phyloP scores from a whole-genome alignment of 2,888 invertebrate species.

The Aethes cnicana region DNA sequence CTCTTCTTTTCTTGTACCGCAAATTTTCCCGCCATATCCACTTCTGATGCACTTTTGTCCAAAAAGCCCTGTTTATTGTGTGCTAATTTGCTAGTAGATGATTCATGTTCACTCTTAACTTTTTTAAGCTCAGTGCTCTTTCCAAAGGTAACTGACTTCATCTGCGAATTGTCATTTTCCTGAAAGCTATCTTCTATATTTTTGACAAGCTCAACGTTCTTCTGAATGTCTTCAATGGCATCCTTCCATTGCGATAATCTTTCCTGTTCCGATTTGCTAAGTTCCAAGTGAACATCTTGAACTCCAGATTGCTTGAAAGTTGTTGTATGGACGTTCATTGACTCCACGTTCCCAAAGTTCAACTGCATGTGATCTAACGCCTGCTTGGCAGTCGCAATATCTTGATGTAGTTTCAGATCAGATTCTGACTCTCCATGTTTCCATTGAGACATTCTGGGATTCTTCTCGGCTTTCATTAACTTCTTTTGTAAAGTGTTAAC shows the following conservation, averaged over 20 bases:
- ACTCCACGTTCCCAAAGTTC: slow-evolving; percentile 56
- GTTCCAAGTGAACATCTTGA: slow-evolving; percentile 40
- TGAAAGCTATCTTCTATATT: slow-evolving; percentile 68
- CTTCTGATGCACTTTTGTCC: too few relatives aligned
- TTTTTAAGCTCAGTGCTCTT: slow-evolving; percentile 6
- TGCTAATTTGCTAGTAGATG: neutral
- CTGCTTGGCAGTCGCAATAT: slow-evolving; percentile 61
- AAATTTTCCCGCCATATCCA: too few relatives aligned
- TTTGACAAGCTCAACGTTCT: slow-evolving; percentile 56
- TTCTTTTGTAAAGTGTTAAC: slow-evolving; percentile 65
- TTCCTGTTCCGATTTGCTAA: slow-evolving; percentile 52
- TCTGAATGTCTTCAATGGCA: slow-evolving; percentile 56
- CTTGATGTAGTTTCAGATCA: slow-evolving; percentile 56
- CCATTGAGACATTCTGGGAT: slow-evolving; percentile 39
- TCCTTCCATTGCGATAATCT: slow-evolving; percentile 66
- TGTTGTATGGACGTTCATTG: slow-evolving; percentile 47
- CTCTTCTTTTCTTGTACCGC: slow-evolving; percentile 5
- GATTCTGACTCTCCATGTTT: slow-evolving; percentile 43
- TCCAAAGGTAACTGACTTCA: slow-evolving; percentile 17
- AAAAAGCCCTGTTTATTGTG: too few relatives aligned
- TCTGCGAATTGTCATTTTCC: slow-evolving; percentile 33
- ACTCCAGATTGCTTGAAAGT: slow-evolving; percentile 44
- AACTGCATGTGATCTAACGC: slow-evolving; percentile 61
- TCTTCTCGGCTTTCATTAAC: slow-evolving; percentile 53
- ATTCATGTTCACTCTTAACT: slow-evolving; percentile 1